A percentile compares a stretch with the other conserved stretches of the same genome.
Conservation (phyloP, 2,888 invertebrate genomes). For the Orthonevra nobilis region DNA sequence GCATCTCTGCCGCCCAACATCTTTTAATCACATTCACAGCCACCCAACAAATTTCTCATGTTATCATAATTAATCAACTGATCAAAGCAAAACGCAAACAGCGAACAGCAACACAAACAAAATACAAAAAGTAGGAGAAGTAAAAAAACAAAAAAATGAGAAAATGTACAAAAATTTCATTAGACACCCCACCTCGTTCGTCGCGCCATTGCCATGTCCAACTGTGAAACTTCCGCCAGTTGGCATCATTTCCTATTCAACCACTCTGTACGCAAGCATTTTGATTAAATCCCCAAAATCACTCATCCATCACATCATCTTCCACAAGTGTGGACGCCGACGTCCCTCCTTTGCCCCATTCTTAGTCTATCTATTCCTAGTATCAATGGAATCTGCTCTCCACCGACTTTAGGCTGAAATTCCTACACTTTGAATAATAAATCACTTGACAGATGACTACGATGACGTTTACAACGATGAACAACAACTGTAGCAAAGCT, state of each 20-base stretch:
- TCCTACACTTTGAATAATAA: slow-evolving; percentile 24
- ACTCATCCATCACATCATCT: slow-evolving; percentile 41
- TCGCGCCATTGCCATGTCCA: slow-evolving; percentile 14
- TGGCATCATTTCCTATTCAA: slow-evolving; percentile 51
- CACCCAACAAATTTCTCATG: slow-evolving; percentile 66
- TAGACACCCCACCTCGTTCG: slow-evolving; percentile 2
- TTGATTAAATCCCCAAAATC: slow-evolving; percentile 56
- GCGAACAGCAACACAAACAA: slow-evolving; percentile 15
- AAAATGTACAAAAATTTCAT: slow-evolving; percentile 33
- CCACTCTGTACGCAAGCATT: slow-evolving; percentile 37
- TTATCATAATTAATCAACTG: slow-evolving; percentile 67
- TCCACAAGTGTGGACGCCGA: background rate
- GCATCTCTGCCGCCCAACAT: background rate
- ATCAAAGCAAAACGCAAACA: slow-evolving; percentile 36
- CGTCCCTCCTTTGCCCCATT: background rate
- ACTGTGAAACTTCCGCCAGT: slow-evolving; percentile 60
- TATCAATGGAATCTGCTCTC: background rate
- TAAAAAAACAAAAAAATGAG: background rate
- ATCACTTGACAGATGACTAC: slow-evolving; percentile 63
- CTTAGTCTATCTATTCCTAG: background rate
- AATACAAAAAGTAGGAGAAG: background rate
- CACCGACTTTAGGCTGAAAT: background rate
- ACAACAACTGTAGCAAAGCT: background rate
- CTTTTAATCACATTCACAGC: slow-evolving; percentile 57
- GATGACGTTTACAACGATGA: slow-evolving; percentile 55